Evolutionary conservation across 37 sponge, comb jelly and placozoan genomes (phyloP), one percentile per base, ranked within the genome.

Genomic region (Tethya wilhelma): DNA sequence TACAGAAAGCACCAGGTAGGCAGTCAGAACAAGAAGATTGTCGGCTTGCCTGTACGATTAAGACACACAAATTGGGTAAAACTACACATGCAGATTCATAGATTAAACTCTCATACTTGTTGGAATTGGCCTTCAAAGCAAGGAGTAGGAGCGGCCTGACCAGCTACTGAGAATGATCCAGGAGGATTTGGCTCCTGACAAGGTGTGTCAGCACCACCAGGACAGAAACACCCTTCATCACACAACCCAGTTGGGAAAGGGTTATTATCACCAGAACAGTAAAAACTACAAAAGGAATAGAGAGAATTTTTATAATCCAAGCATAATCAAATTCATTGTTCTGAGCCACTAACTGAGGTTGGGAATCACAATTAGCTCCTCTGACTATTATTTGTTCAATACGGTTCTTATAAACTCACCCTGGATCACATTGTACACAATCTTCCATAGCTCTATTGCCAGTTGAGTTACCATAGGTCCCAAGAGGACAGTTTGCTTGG

Each of bases 401-500:
- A n/a, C n/a, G n/a, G n/a, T n/a, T n/a, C n/a, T n/a, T n/a, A n/a
- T 26, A 6, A 8, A 60, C 69, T 67, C 9, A 67, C 69, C 69
- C 69, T n/a, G 69, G 69, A 23, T 67, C 69, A 67, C 69, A 67
- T 8, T 37, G 9, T 36, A 67, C 23, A 36, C 69, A 67, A 23
- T 67, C 69, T 23, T 67, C 69, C 9, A 8, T 30, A n/a, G 69
- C 69, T 37, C 41, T 30, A 23, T 67, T 67, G 6, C 69, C 69
- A 11, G 69, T 67, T 8, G 69, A 67, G 23, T 67, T 67, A 8
- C 69, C 69, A 36, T 67, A 67, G 9, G 69, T 67, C 9, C 69
- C 69, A 37, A 67, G 12, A 38, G 69, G 69, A 38, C 69, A 67
- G 23, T 67, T 67, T 8, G 69, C 69, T 67, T 67, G 69, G 9